These are phyloP conservation scores for Thyatira batis DNA, from an alignment of 2,888 invertebrate species.

Conservation along the genomic window DNA sequence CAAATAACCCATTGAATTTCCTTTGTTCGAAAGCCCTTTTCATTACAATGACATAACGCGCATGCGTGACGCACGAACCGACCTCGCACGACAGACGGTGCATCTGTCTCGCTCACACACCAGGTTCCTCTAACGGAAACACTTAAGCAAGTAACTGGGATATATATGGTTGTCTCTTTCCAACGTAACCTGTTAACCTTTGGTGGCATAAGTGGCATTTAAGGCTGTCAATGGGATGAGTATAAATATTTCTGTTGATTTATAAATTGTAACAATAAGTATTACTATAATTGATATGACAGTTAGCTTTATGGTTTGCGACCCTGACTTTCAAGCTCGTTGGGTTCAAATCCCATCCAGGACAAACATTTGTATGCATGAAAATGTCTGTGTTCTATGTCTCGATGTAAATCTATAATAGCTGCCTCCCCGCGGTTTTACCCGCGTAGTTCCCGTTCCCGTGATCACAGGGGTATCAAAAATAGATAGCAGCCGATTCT, in stretches of 20 bases:
- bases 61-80: slow-evolving; percentile 44
- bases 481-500: too few species aligned
- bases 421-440: too few species aligned
- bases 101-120: slow-evolving; percentile 29
- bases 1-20: slow-evolving; percentile 24
- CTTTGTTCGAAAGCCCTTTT: slow-evolving; percentile 53
- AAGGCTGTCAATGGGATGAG: background rate
- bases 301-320: too few species aligned
- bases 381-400: too few species aligned
- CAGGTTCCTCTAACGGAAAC: slow-evolving; percentile 6
- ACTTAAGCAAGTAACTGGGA: slow-evolving; percentile 16
- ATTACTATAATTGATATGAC: background rate
- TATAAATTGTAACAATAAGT: background rate
- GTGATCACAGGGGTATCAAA: too few species aligned
- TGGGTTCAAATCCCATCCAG: too few species aligned
- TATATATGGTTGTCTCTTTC: slow-evolving; percentile 27
- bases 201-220: slow-evolving; percentile 8
- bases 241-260: background rate
- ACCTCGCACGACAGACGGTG: slow-evolving; percentile 38
- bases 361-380: too few species aligned
- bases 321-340: too few species aligned
- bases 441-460: too few species aligned
- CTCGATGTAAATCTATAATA: too few species aligned
- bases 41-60: slow-evolving; percentile 34
- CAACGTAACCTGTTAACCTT: slow-evolving; percentile 23